phyloP scores from a whole-genome alignment of 2,113 vertebrate species.

The Taurulus bubalis region DNA sequence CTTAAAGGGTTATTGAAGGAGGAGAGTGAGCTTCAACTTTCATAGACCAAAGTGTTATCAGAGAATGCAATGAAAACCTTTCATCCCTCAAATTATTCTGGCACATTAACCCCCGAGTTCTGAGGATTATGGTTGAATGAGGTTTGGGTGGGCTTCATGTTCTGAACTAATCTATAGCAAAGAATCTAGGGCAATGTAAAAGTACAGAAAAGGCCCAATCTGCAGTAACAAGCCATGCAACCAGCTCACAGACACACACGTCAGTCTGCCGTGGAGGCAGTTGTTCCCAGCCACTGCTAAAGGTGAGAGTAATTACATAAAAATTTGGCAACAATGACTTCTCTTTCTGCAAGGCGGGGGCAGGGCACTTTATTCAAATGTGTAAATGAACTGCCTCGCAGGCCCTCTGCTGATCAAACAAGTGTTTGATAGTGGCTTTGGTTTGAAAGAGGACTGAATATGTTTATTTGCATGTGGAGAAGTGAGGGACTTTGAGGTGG shows the following conservation, averaged over 20 bases:
- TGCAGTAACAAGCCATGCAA: slow-evolving; percentile 36
- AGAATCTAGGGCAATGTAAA: slow-evolving; percentile 57
- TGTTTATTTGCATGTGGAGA: slow-evolving; percentile 79
- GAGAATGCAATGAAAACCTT: slow-evolving; percentile 61
- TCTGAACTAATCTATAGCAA: slow-evolving; percentile 50
- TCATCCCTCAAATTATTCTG: slow-evolving; percentile 52
- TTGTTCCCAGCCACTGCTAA: slow-evolving; percentile 60
- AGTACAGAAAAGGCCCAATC: slow-evolving; percentile 44
- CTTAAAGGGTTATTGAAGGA: slow-evolving; percentile 33
- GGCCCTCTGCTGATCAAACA: slow-evolving; percentile 79
- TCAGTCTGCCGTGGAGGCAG: slow-evolving; percentile 36
- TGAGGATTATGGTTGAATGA: slow-evolving; percentile 55
- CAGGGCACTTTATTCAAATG: slow-evolving; percentile 62
- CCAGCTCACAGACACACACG: slow-evolving; percentile 29
- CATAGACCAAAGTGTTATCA: slow-evolving; percentile 57
- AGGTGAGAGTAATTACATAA: slow-evolving; percentile 82
- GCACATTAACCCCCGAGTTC: slow-evolving; percentile 45
- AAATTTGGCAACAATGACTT: slow-evolving; percentile 74
- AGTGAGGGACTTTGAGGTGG: slow-evolving; percentile 79
- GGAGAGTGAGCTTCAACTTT: slow-evolving; percentile 43
- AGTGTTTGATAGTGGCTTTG: slow-evolving; percentile 78
- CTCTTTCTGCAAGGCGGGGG: slow-evolving; percentile 44
- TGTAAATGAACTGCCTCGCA: slow-evolving; percentile 70
- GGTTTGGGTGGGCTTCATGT: slow-evolving; percentile 59
- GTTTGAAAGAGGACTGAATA: slow-evolving; percentile 75